Evolutionary conservation across 2,888 invertebrate species (phyloP).

Genomic region (Volucella inanis): DNA sequence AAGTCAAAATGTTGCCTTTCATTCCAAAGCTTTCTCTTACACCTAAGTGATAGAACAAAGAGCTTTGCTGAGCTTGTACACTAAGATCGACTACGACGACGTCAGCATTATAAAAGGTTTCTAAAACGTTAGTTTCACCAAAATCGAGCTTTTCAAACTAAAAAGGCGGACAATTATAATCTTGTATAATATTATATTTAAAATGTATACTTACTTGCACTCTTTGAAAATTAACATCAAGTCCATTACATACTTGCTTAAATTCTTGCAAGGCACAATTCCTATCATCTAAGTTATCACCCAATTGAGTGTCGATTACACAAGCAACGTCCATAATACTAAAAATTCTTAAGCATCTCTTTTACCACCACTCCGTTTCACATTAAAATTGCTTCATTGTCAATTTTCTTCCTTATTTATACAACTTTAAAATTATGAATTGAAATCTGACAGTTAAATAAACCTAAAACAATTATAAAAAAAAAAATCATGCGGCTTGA

Average conservation of each 20-base stretch:
- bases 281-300: constrained; percentile 89
- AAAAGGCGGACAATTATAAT: constrained; percentile 78
- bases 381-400: too few species aligned
- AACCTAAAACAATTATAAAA: too few species aligned
- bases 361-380: background rate
- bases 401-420: too few species aligned
- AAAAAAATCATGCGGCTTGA: too few species aligned
- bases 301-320: constrained; percentile 90
- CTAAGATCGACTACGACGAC: constrained; percentile 98
- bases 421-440: too few species aligned
- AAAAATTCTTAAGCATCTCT: background rate
- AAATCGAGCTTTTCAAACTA: constrained; percentile 98
- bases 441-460: too few species aligned
- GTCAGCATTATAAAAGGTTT: constrained; percentile 99
- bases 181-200: background rate
- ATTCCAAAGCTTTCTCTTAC: constrained; percentile 98
- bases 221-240: constrained; percentile 92
- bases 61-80: constrained; percentile 94
- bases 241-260: constrained; percentile 89
- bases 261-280: constrained; percentile 93
- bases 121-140: constrained; percentile 96
- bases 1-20: constrained; percentile 95
- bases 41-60: constrained; percentile 97
- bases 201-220: constrained; percentile 87
- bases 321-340: constrained; percentile 93